Conservation (phyloP, 2,113 vertebrate genomes). For the Poecile atricapillus region DNA sequence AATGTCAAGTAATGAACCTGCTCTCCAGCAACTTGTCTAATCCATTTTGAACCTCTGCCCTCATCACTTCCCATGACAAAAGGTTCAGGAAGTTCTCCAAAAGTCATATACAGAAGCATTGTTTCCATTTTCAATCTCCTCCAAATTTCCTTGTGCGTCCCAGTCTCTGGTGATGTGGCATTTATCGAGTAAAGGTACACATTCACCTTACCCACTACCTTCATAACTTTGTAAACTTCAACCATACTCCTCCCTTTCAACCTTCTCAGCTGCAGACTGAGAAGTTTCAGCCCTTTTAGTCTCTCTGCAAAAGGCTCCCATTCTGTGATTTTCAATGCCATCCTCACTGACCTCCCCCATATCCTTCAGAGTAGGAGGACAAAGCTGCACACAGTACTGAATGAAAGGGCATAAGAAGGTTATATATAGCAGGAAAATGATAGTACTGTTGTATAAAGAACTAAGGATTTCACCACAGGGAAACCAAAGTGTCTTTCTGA, state of each 20-base stretch:
- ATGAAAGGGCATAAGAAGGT: background rate
- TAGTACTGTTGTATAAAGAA: background rate
- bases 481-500: background rate
- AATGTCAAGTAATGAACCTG: background rate
- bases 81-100: background rate
- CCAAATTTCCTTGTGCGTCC: background rate
- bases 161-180: background rate
- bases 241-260: background rate
- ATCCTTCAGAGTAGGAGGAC: background rate
- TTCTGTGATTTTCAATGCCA: background rate
- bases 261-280: background rate
- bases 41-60: background rate
- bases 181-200: background rate
- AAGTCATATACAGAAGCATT: background rate
- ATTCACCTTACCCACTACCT: background rate
- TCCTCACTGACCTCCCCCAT: background rate
- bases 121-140: background rate
- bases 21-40: background rate
- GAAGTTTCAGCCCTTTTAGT: background rate
- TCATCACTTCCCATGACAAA: background rate
- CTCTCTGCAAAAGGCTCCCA: background rate
- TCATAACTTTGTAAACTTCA: background rate
- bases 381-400: background rate
- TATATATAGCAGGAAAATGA: background rate
- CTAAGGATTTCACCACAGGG: background rate